Evolutionary conservation across 2,113 vertebrate species (phyloP), one percentile per base, ranked within the genome.

Genomic region (Elanoides forficatus): DNA sequence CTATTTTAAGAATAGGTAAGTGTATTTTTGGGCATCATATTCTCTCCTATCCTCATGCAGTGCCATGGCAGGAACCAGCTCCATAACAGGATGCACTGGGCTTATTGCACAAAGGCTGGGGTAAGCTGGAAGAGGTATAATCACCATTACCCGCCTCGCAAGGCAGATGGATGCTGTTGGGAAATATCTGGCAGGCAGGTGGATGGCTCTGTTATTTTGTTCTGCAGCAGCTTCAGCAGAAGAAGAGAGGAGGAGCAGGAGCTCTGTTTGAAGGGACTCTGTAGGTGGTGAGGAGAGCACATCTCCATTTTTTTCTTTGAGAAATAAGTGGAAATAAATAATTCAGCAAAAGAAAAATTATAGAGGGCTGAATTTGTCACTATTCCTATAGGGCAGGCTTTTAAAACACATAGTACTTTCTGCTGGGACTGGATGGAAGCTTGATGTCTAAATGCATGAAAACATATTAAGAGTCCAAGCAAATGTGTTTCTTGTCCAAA

Each of bases 1-100:
- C 8, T 52, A n/a, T 72, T 81, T 78, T 68, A 43, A 76, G 38
- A 32, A 58, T 63, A 32, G 21, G 22, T 48, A 3, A 11, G 19
- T 32, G 2, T 52, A 21, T 86, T 74, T 90, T 52, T 25, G 30
- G 59, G 25, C 14, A 34, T 68, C 5, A 4, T 73, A 73, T 74
- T 66, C 45, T 75, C 38, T 71, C 13, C 29, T 21, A 47, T 5
- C 27, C 19, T 22, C 14, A 15, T 0, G 0, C 15, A 78, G 26
- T 1, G 0, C 34, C 14, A 3, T 10, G 32, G n/a, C 65, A 71
- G 52, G 20, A 50, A 20, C 9, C 32, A 38, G 43, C 20, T 80
- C 32, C 21, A 2, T 3, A 6, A 10, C 14, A n/a, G 34, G 38
- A n/a, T 58, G 27, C 32, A 4, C 38, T 32, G 38, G 38, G 17